Evolutionary conservation across 2,797 vertebrate species (phyloP).

Genomic region (Eulemur rubriventer): DNA sequence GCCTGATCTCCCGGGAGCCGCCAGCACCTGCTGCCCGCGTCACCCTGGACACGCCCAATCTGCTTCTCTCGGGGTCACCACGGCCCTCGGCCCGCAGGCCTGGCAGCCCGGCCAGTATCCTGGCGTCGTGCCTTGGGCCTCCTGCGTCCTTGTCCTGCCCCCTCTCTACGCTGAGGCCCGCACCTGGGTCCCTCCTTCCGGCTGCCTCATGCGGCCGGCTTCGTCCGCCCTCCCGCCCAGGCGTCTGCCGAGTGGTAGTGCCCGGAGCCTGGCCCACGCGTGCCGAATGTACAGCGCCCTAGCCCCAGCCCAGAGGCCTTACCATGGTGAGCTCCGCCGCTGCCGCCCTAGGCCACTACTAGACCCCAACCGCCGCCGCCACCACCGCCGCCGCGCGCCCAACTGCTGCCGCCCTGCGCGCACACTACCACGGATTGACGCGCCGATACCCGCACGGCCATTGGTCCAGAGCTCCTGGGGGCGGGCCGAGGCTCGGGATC

Average conservation of each 20-base stretch:
- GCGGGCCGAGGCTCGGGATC: background rate
- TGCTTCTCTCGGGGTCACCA: background rate
- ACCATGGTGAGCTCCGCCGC: conserved; percentile 48
- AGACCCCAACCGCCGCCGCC: background rate
- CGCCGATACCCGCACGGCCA: background rate
- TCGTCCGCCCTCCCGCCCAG: background rate
- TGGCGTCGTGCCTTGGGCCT: background rate
- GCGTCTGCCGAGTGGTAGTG: rapidly evolving
- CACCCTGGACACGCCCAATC: no score
- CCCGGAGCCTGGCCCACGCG: no score
- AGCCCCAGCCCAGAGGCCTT: rapidly evolving
- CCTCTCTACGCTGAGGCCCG: rapidly evolving
- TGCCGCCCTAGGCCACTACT: rapidly evolving
- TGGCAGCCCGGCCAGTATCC: background rate
- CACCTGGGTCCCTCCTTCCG: background rate
- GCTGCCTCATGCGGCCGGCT: background rate
- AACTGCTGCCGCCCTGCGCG: background rate
- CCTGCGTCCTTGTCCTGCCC: rapidly evolving
- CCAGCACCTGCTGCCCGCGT: background rate
- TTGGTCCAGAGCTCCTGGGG: background rate
- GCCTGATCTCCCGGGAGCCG: background rate
- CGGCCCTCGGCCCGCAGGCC: background rate
- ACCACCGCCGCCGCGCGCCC: no score
- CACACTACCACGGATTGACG: background rate
- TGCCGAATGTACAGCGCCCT: rapidly evolving